A percentile compares a stretch with the other conserved stretches of the same genome.
Evolutionary conservation across 2,113 vertebrate genomes (phyloP).

Genomic region (Acinonyx jubatus): DNA sequence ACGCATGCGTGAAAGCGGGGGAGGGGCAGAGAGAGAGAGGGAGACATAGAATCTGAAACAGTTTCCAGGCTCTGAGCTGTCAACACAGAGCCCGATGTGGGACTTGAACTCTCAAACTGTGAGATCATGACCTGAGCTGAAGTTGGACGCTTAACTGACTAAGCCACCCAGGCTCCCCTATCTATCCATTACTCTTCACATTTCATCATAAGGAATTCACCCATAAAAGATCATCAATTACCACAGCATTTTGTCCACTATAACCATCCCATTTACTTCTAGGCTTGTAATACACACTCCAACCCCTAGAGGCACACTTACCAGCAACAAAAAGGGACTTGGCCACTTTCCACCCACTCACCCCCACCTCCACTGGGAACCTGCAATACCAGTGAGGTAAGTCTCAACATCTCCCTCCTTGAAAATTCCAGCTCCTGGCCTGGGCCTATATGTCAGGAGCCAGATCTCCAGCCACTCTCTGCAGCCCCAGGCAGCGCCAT

Average conservation of each 20-base stretch:
- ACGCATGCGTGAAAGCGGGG: no score
- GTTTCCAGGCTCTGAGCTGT: no score
- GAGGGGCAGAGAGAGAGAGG: no score
- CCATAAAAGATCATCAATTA: not conserved
- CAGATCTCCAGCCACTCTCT: not conserved
- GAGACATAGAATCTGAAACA: no score
- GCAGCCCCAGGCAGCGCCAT: not conserved
- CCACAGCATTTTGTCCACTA: not conserved
- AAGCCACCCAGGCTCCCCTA: not conserved
- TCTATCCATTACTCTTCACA: not conserved
- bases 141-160: no score
- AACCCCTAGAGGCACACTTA: not conserved
- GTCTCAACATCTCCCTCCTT: not conserved
- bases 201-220: not conserved
- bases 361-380: no score
- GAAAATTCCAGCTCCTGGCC: not conserved
- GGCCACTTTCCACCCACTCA: not conserved
- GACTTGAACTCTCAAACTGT: no score
- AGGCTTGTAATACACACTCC: not conserved
- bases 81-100: no score
- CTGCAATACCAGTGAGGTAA: not conserved
- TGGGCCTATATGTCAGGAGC: not conserved
- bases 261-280: not conserved
- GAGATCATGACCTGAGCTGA: no score
- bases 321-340: not conserved